Conservation (phyloP, 1,140 invertebrate species). For the Planococcus citri region DNA sequence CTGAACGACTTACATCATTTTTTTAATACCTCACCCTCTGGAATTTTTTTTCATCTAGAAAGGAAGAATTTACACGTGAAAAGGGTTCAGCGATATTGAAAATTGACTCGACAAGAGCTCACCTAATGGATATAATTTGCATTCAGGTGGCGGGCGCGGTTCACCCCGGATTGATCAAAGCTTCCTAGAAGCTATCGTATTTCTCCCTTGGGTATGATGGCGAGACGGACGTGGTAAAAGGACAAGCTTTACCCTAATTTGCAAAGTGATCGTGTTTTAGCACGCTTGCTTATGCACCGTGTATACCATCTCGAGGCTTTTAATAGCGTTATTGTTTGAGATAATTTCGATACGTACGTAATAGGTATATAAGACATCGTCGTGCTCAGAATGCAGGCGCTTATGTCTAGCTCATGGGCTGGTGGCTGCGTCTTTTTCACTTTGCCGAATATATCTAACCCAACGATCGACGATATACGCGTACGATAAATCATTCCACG, state of each 20-base stretch:
- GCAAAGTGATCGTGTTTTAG: too few relatives aligned
- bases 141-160: not conserved
- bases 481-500: too few relatives aligned
- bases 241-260: not conserved
- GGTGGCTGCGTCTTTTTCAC: too few relatives aligned
- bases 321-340: conserved; percentile 3
- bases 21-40: too few relatives aligned
- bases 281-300: too few relatives aligned
- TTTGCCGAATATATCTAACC: not conserved
- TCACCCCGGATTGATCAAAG: not conserved
- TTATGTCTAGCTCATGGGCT: not conserved
- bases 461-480: not conserved
- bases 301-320: not conserved
- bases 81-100: too few relatives aligned
- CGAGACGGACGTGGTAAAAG: not conserved
- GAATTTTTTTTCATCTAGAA: too few relatives aligned
- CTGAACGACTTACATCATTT: too few relatives aligned
- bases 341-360: not conserved
- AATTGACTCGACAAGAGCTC: not conserved
- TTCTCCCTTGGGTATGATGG: not conserved
- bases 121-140: not conserved
- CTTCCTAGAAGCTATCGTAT: not conserved
- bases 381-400: not conserved
- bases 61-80: too few relatives aligned
- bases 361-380: not conserved